These are phyloP conservation scores for Zaprionus africanus DNA, from an alignment of 1,140 invertebrate genomes.

Conservation along the genomic window DNA sequence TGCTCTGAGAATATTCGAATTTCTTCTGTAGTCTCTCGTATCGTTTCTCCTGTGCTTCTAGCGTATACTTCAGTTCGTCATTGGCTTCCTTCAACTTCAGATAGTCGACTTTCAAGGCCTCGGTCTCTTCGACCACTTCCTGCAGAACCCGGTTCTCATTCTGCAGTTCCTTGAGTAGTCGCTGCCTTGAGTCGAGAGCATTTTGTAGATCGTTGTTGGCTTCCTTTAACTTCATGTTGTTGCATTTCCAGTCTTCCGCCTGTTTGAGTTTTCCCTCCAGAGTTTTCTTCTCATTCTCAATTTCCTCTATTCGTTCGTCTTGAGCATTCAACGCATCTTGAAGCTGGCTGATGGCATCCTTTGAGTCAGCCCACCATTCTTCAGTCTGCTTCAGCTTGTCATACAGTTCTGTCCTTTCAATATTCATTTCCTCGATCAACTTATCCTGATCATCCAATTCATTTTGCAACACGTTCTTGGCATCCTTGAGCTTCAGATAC, in stretches of 20 bases:
- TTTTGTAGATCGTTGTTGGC: neutral
- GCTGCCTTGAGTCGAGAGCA: neutral
- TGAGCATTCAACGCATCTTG: neutral
- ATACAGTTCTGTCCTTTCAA: neutral
- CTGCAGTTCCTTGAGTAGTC: neutral
- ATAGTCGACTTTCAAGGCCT: neutral
- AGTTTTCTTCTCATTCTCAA: neutral
- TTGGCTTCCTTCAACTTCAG: neutral
- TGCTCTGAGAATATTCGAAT: neutral
- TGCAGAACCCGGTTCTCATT: no score
- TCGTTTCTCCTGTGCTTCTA: neutral
- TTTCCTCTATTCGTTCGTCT: neutral
- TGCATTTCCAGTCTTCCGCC: neutral
- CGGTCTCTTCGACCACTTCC: neutral
- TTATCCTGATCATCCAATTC: neutral
- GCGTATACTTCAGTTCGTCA: neutral
- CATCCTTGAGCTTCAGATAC: no score
- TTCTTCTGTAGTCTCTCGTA: neutral
- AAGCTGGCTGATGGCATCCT: no score
- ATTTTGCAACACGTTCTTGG: neutral
- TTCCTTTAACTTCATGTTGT: neutral
- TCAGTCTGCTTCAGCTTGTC: neutral
- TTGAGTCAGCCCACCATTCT: no score
- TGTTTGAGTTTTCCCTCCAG: neutral
- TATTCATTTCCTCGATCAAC: neutral